phyloP scores from a whole-genome alignment of 1,140 invertebrate genomes.

The Cherax destructor region DNA sequence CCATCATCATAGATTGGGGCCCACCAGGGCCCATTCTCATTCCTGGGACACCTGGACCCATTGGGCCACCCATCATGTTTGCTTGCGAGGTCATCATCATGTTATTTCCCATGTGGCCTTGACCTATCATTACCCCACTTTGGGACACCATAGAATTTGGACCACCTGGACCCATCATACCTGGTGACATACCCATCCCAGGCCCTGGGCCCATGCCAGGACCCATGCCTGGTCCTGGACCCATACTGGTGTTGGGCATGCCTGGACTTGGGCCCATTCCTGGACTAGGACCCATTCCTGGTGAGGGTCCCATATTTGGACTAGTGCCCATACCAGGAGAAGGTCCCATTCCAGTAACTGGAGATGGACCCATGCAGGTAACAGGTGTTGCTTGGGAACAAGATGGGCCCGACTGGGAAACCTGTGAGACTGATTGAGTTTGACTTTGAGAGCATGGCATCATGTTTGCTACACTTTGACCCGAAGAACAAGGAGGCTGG shows the following conservation, averaged over 20 bases:
- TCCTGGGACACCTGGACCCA: slow-evolving; percentile 69
- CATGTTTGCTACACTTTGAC: slow-evolving; percentile 11
- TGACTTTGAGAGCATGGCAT: slow-evolving; percentile 72
- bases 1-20: slow-evolving; percentile 78
- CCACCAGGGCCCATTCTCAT: slow-evolving; percentile 78
- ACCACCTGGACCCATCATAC: slow-evolving; percentile 76
- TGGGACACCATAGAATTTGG: slow-evolving; percentile 72
- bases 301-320: slow-evolving; percentile 72
- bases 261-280: slow-evolving; percentile 70
- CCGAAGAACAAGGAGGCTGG: slow-evolving; percentile 39
- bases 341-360: slow-evolving; percentile 63
- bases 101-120: slow-evolving; percentile 74
- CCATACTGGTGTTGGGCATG: slow-evolving; percentile 48
- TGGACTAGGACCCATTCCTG: slow-evolving; percentile 70
- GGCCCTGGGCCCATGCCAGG: slow-evolving; percentile 60
- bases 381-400: slow-evolving; percentile 61
- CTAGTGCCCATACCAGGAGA: slow-evolving; percentile 73
- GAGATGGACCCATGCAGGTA: slow-evolving; percentile 68
- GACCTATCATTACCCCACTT: slow-evolving; percentile 73
- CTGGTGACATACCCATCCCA: slow-evolving; percentile 72
- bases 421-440: slow-evolving; percentile 52
- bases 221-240: slow-evolving; percentile 69
- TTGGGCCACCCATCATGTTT: slow-evolving; percentile 71
- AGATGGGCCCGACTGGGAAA: slow-evolving; percentile 55
- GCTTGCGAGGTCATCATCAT: slow-evolving; percentile 71